Evolutionary conservation across 2,797 vertebrate species (phyloP).

Genomic region (Anguilla pacifica): DNA sequence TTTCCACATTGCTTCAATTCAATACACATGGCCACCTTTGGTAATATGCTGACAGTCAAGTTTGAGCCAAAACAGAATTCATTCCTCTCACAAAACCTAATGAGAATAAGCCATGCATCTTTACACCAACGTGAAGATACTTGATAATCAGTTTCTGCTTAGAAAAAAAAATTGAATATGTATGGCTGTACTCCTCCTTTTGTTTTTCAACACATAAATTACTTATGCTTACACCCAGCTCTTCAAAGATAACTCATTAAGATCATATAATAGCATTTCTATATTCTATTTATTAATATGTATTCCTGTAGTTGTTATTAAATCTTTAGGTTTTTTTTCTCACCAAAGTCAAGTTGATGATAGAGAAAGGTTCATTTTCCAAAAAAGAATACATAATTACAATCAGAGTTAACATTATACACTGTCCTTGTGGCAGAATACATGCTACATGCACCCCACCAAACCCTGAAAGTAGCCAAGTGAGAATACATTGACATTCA

Average conservation of each 20-base stretch:
- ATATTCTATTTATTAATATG: slow-evolving; percentile 22
- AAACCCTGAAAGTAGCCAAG: slow-evolving; percentile 19
- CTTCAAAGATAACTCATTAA: slow-evolving; percentile 35
- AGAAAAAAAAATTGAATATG: slow-evolving; percentile 29
- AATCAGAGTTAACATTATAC: slow-evolving; percentile 11
- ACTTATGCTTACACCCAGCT: slow-evolving; percentile 24
- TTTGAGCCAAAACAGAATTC: slow-evolving; percentile 21
- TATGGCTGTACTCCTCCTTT: background rate
- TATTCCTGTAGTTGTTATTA: slow-evolving; percentile 21
- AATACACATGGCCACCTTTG: slow-evolving; percentile 31
- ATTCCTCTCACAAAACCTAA: slow-evolving; percentile 35
- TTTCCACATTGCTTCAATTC: slow-evolving; percentile 10
- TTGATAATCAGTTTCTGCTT: slow-evolving; percentile 26
- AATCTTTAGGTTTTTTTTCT: slow-evolving; percentile 3
- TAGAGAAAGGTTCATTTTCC: slow-evolving; percentile 30
- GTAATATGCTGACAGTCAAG: slow-evolving; percentile 10
- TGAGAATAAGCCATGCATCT: slow-evolving; percentile 16
- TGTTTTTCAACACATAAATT: slow-evolving; percentile 35
- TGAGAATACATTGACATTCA: slow-evolving; percentile 39
- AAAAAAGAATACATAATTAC: slow-evolving; percentile 32
- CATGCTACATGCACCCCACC: background rate
- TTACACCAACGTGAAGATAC: slow-evolving; percentile 14
- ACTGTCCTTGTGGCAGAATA: slow-evolving; percentile 22
- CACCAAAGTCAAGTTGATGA: slow-evolving; percentile 30
- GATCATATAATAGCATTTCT: slow-evolving; percentile 5